Percentiles rank a stretch among this genome's conserved stretches.
Evolutionary conservation across 2,113 vertebrate species (phyloP).

Genomic region (Pseudopodoces humilis): DNA sequence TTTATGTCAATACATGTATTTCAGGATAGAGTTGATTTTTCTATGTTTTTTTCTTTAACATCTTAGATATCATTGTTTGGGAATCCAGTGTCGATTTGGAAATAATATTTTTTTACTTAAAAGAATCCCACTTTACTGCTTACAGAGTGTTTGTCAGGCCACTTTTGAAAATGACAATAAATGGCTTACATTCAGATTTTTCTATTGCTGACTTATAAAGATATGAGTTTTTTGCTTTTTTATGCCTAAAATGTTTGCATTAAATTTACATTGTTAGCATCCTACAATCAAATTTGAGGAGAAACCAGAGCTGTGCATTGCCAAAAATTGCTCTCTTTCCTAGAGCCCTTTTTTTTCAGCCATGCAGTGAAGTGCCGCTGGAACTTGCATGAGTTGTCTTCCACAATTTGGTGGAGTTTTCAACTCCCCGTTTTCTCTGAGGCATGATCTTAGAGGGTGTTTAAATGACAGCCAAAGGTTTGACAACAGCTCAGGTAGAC

Average conservation of each 20-base stretch:
- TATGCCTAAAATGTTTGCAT: not conserved
- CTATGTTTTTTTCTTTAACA: not conserved
- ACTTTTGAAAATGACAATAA: not conserved
- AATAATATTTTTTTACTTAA: not conserved
- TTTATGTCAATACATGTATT: not conserved
- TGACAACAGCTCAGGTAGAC: not conserved
- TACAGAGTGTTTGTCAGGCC: not conserved
- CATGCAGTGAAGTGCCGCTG: not conserved
- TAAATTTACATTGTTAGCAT: not conserved
- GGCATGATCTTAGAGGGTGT: not conserved
- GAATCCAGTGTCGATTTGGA: not conserved
- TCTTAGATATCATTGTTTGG: not conserved
- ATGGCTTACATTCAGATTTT: not conserved
- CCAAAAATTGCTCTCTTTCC: not conserved
- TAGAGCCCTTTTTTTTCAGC: accelerated
- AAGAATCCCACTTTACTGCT: not conserved
- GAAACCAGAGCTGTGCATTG: not conserved
- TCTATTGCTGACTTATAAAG: not conserved
- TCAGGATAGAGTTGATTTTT: not conserved
- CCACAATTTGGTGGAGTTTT: not conserved
- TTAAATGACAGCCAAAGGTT: not conserved
- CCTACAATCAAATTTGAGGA: not conserved
- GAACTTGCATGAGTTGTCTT: not conserved
- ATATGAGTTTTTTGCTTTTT: not conserved
- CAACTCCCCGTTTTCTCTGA: not conserved